Evolutionary conservation across 2,113 vertebrate species (phyloP).

Genomic region (Melanerpes formicivorus): DNA sequence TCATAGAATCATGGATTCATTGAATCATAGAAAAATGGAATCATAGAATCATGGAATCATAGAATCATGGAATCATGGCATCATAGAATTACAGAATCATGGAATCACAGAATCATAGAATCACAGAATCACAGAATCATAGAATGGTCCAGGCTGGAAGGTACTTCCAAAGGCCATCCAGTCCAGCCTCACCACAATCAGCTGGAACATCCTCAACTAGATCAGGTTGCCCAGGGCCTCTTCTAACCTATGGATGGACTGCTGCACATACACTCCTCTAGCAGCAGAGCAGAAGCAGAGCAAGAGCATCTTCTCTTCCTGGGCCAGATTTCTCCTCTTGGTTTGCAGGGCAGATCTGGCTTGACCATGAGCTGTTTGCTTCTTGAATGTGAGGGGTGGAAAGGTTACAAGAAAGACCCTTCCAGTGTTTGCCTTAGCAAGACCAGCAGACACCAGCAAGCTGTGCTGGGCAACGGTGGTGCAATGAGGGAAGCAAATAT

Average conservation of each 20-base stretch:
- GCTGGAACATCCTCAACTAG: too few relatives aligned
- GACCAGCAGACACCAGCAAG: conserved; percentile 25
- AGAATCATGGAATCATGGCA: too few relatives aligned
- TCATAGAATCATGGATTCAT: too few relatives aligned
- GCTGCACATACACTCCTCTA: background rate
- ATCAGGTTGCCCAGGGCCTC: background rate
- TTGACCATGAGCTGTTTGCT: background rate
- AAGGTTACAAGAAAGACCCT: background rate
- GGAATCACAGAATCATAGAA: too few relatives aligned
- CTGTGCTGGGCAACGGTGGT: background rate
- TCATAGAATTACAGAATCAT: too few relatives aligned
- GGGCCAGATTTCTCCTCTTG: background rate
- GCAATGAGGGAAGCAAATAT: conserved; percentile 32
- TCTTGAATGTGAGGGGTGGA: background rate
- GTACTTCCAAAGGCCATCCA: too few relatives aligned
- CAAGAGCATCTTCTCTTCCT: background rate
- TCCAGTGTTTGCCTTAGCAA: background rate
- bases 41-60: too few relatives aligned
- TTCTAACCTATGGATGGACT: rapidly evolving
- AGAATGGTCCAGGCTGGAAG: too few relatives aligned
- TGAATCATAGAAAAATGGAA: too few relatives aligned
- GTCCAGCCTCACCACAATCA: too few relatives aligned
- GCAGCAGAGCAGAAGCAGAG: background rate
- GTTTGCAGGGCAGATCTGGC: background rate
- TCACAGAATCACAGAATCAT: too few relatives aligned